Base-by-base conservation (phyloP, 2,888 invertebrate genomes). In the Melikaiella ostensackeni region DNA sequence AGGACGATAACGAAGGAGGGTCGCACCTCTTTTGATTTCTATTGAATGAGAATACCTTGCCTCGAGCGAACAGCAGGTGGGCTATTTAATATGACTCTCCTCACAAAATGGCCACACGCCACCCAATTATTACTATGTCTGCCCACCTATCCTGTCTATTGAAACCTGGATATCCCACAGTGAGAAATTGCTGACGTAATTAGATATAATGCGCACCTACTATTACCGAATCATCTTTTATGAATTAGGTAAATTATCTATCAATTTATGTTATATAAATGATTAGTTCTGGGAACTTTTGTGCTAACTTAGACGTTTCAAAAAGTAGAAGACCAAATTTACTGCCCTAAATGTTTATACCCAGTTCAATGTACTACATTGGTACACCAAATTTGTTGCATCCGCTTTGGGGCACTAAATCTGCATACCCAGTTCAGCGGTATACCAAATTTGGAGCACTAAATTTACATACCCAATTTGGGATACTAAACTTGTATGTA, bases 1-100 rank as follows among this genome's bases (percentile, higher is more conserved):
- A 66, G 64, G 6, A 66, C 38, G 64, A 66, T 66, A 66, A 66
- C 64, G 64, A 66, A 46, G 42, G 8, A 66, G 6, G 11, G 13
- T 21, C 21, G 21, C 3, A 63, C 16, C 64, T 38, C 4, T 66
- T 64, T 66, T 66, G 3, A 24, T 64, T n/a, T 35, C 6, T n/a
- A 21, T 38, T 66, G 42, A 42, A 24, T 66, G 8, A 42, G 19
- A 66, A 19, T 42, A 4, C 11, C 27, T 42, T 66, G 27, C 27
- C 19, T 27, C 21, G 24, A 19, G n/a, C 42, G 27, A 66, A 27
- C 66, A 46, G 66, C 42, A 66, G 46, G 66, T 66, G 66, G 16
- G 27, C 42, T 42, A 19, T 42, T 24, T 46, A 66, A 66, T 66
- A 27, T 19, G 19, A 46, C 27, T 27, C 66, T 16, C 24, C 27